Conservation (phyloP, 2,797 vertebrate genomes). For the Gypaetus barbatus region DNA sequence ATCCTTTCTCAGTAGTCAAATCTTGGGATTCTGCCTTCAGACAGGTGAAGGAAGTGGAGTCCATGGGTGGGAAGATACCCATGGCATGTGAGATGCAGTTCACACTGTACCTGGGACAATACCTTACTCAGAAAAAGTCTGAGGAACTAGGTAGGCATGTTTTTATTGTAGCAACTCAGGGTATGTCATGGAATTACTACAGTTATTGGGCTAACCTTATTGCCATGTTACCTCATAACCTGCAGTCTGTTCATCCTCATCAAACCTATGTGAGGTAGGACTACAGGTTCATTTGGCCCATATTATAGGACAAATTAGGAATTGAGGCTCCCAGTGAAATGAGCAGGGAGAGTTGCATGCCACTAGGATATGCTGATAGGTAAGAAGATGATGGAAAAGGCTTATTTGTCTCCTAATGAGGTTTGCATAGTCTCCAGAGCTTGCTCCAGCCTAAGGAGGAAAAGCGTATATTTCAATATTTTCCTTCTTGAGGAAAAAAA, state of each 20-base stretch:
- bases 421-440: neutral
- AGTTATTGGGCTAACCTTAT: neutral
- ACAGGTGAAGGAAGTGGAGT: neutral
- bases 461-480: neutral
- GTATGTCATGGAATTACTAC: neutral
- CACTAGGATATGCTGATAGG: neutral
- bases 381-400: neutral
- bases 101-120: neutral
- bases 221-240: neutral
- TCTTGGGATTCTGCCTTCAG: neutral
- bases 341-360: neutral
- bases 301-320: neutral
- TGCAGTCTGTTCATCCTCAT: neutral
- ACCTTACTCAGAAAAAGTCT: neutral
- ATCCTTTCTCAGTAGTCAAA: neutral
- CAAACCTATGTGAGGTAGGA: neutral
- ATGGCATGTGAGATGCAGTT: neutral
- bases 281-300: neutral
- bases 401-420: neutral
- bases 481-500: neutral
- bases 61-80: neutral
- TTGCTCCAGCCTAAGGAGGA: neutral
- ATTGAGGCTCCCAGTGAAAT: neutral
- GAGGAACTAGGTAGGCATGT: neutral
- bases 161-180: neutral